These are phyloP conservation scores for Vidua chalybeata DNA, from an alignment of 2,113 vertebrate genomes.

Conservation along the genomic window DNA sequence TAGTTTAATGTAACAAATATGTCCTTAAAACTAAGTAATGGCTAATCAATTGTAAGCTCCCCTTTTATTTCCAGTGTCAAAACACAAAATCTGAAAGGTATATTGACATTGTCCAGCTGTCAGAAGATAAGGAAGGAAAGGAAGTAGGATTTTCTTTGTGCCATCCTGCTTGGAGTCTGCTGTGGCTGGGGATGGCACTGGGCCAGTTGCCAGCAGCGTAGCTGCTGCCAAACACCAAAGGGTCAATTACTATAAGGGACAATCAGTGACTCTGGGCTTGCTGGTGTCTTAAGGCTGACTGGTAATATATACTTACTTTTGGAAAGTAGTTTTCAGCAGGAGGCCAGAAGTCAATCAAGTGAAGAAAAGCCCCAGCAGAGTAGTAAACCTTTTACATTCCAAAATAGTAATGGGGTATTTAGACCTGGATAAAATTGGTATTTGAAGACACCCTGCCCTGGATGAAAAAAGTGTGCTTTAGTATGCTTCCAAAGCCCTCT, in stretches of 20 bases:
- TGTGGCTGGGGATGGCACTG: neutral
- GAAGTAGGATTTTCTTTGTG: neutral
- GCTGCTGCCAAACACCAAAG: neutral
- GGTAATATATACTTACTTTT: neutral
- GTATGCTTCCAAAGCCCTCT: neutral
- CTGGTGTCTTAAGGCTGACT: neutral
- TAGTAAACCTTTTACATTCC: neutral
- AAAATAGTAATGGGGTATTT: neutral
- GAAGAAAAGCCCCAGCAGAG: neutral
- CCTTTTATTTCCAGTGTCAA: neutral
- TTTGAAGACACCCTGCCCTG: neutral
- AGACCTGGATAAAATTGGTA: neutral
- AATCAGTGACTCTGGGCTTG: neutral
- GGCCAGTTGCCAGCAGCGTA: too few species aligned
- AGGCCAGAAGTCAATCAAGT: neutral
- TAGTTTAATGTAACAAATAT: neutral
- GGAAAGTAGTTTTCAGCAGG: neutral
- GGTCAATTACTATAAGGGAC: neutral
- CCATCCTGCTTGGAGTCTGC: neutral
- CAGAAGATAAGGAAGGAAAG: neutral
- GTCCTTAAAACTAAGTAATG: neutral
- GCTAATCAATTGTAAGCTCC: rapidly evolving
- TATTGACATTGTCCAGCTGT: neutral
- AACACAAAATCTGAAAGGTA: neutral
- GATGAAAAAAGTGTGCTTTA: neutral